Evolutionary conservation across 2,797 vertebrate genomes (phyloP), one percentile per base, ranked within the genome.

Genomic region (Onychomys leucogaster): DNA sequence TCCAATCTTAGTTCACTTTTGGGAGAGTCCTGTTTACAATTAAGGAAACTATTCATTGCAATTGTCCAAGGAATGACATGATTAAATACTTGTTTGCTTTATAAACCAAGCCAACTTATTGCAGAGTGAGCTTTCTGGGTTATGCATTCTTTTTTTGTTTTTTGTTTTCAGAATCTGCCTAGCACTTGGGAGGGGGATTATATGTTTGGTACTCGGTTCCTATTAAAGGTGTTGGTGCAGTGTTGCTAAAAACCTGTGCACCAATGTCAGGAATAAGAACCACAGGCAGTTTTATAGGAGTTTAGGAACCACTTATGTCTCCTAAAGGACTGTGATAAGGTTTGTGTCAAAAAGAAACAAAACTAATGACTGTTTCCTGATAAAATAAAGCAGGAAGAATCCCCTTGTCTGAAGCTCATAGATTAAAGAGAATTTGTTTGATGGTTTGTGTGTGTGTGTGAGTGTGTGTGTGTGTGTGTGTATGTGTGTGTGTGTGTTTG

Each of bases 21-120:
- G 96, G 43, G 71, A 78, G 90, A 96, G 65, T 89, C 7, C 76
- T 95, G 95, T 90, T 96, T 88, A 95, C 25, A 63, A 93, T 94
- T 96, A 93, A 82, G 55, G 93, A 94, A 94, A 85, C 4, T 49
- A 94, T 96, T 93, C 87, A 71, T 76, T 93, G 63, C 59, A 41
- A 59, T 92, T 89, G 32, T 90, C 77, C 91, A 82, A 94, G 43
- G 49, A 87, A 94, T 55, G 96, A 90, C 82, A 91, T 83, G 67
- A 94, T 88, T 65, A 89, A 83, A 95, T 90, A 46, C 34, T 93
- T 89, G 21, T 96, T 89, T 96, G 94, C 61, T 83, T 75, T 87
- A n/a, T 69, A 93, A 92, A 67, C 73, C 34, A 46, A 96, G 92
- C 81, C 92, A 96, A 90, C 3, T 32, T 92, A 80, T 90, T 96